Conservation (phyloP, 2,113 vertebrate genomes). For the Neolamprologus cancellatus region DNA sequence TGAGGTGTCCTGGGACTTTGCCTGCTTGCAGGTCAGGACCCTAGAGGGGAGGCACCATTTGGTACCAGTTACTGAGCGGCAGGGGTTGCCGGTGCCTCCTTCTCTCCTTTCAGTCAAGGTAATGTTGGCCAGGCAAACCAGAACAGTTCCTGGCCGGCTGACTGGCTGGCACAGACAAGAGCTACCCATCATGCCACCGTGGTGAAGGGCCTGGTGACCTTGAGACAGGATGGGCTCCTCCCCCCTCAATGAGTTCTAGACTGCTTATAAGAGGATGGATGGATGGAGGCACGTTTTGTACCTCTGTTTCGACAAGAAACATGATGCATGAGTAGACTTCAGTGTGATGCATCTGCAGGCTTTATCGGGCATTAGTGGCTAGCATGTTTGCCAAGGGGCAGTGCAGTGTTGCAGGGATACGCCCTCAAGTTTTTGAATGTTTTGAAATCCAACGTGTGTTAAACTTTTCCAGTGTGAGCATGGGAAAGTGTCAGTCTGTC, state of each 20-base stretch:
- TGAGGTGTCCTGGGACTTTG: slow-evolving; percentile 64
- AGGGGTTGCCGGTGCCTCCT: slow-evolving; percentile 33
- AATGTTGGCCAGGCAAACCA: slow-evolving; percentile 18
- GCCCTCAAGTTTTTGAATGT: not conserved
- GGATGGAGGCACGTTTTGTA: slow-evolving; percentile 1
- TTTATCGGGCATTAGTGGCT: not conserved
- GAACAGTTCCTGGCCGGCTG: slow-evolving; percentile 14
- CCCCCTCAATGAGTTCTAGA: slow-evolving; percentile 22
- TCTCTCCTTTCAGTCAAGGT: slow-evolving; percentile 55
- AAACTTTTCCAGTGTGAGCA: not conserved
- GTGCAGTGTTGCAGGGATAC: not conserved
- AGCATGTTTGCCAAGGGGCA: not conserved
- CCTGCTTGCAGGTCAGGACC: slow-evolving; percentile 64
- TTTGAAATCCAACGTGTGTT: not conserved
- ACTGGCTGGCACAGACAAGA: slow-evolving; percentile 3
- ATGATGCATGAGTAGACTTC: not conserved
- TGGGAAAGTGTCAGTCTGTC: rapidly evolving
- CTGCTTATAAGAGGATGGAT: slow-evolving; percentile 32
- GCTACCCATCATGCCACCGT: slow-evolving; percentile 58
- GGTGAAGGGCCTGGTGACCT: slow-evolving; percentile 68
- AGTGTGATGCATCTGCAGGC: not conserved
- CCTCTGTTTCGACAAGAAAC: not conserved
- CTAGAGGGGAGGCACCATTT: slow-evolving; percentile 69
- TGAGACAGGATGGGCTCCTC: slow-evolving; percentile 37
- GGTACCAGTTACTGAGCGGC: slow-evolving; percentile 71